phyloP scores from a whole-genome alignment of 2,888 invertebrate genomes.

The Venustoraphidia nigricollis region DNA sequence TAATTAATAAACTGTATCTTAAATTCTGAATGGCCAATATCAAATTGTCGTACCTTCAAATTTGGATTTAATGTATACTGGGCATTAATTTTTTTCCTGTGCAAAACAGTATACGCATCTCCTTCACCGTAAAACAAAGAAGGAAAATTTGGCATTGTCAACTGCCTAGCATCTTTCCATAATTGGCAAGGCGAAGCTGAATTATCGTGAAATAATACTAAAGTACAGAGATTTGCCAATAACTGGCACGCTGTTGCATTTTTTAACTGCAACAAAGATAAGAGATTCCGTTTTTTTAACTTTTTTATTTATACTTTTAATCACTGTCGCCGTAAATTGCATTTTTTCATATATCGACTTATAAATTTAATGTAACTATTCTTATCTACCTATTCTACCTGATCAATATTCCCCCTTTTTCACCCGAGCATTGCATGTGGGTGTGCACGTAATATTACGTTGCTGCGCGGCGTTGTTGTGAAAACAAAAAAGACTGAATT shows the following conservation, averaged over 20 bases:
- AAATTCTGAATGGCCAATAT: neutral
- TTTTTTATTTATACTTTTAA: too few species aligned
- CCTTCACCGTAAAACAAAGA: conserved; percentile 32
- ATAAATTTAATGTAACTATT: too few species aligned
- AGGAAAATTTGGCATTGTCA: conserved; percentile 15
- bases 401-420: too few species aligned
- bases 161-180: conserved; percentile 19
- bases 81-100: conserved; percentile 27
- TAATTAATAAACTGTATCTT: too few species aligned
- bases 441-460: too few species aligned
- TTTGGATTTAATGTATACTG: conserved; percentile 27
- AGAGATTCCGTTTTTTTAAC: too few species aligned
- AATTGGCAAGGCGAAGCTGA: conserved; percentile 29
- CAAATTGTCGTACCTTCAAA: conserved; percentile 21
- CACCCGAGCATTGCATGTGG: too few species aligned
- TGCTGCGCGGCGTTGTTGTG: too few species aligned
- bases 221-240: conserved; percentile 49
- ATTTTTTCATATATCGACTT: too few species aligned
- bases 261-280: conserved; percentile 17
- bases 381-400: too few species aligned
- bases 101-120: conserved; percentile 28
- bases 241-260: conserved; percentile 43
- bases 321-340: too few species aligned
- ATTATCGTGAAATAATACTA: conserved; percentile 36
- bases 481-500: too few species aligned